A percentile compares a stretch with the other conserved stretches of the same genome.
Evolutionary conservation across 2,797 vertebrate species (phyloP).

Genomic region (Alauda arvensis): DNA sequence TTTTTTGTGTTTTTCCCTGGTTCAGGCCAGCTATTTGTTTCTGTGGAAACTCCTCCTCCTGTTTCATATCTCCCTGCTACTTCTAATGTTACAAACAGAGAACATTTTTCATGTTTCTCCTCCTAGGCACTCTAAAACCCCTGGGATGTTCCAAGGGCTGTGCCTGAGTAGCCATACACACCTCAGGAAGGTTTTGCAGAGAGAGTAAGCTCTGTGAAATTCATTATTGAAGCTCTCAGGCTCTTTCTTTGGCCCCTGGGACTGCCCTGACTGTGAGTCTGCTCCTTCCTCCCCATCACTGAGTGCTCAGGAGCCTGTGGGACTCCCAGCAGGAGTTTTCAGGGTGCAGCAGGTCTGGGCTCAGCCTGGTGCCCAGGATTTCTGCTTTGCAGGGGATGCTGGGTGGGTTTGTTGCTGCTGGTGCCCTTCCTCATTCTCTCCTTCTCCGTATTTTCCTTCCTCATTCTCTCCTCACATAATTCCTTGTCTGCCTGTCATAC

Average conservation of each 20-base stretch:
- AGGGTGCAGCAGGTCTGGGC: not conserved
- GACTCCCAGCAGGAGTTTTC: accelerated
- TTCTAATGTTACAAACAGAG: not conserved
- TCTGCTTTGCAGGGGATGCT: not conserved
- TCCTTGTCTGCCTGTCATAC: not conserved
- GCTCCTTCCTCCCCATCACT: not conserved
- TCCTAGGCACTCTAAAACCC: not conserved
- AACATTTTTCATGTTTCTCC: not conserved
- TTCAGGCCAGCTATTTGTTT: not conserved
- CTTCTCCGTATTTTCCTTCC: not conserved
- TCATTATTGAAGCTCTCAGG: not conserved
- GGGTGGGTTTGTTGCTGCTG: not conserved
- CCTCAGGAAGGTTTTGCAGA: not conserved
- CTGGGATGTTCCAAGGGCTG: accelerated
- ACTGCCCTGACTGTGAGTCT: not conserved
- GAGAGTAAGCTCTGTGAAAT: not conserved
- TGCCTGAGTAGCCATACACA: not conserved
- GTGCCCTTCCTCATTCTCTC: not conserved
- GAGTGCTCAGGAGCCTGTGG: not conserved
- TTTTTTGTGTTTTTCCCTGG: not conserved
- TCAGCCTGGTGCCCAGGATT: not conserved
- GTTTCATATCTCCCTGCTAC: not conserved
- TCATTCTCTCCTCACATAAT: not conserved
- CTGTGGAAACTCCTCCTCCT: not conserved
- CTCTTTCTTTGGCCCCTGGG: not conserved